These are phyloP conservation scores for Scaptodrosophila latifasciaeformis DNA, from an alignment of 2,888 invertebrate genomes.

Conservation along the genomic window DNA sequence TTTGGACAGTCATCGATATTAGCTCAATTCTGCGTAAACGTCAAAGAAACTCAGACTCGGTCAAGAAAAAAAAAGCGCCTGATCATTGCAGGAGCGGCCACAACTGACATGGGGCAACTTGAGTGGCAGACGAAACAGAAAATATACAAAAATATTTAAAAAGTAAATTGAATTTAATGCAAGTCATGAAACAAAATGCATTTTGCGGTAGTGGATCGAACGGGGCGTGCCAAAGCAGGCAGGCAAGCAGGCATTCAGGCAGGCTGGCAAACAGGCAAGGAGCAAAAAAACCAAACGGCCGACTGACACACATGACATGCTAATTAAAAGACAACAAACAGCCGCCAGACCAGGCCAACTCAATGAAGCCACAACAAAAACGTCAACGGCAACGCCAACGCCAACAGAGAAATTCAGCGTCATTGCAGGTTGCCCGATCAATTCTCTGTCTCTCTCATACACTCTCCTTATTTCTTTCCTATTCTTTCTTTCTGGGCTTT, in stretches of 20 bases:
- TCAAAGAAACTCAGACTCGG: slow-evolving; percentile 16
- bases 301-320: slow-evolving; percentile 70
- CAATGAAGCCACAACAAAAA: neutral
- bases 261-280: slow-evolving; percentile 10
- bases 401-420: no score
- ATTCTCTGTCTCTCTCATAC: neutral
- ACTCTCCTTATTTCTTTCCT: slow-evolving; percentile 1
- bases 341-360: slow-evolving; percentile 41
- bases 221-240: no score
- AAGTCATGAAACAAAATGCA: slow-evolving; percentile 66
- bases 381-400: neutral
- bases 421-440: neutral
- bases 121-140: slow-evolving; percentile 51
- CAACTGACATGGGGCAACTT: slow-evolving; percentile 21
- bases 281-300: slow-evolving; percentile 45
- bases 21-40: slow-evolving; percentile 64
- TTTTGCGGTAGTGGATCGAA: slow-evolving; percentile 32
- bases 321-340: slow-evolving; percentile 72
- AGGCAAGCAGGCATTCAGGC: no score
- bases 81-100: slow-evolving; percentile 65
- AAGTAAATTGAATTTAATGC: slow-evolving; percentile 64
- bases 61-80: slow-evolving; percentile 53
- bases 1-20: slow-evolving; percentile 59
- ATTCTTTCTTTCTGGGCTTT: no score
- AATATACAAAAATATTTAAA: slow-evolving; percentile 48